Base-by-base conservation (phyloP, 2,797 vertebrate species). In the Phoebastria nigripes region DNA sequence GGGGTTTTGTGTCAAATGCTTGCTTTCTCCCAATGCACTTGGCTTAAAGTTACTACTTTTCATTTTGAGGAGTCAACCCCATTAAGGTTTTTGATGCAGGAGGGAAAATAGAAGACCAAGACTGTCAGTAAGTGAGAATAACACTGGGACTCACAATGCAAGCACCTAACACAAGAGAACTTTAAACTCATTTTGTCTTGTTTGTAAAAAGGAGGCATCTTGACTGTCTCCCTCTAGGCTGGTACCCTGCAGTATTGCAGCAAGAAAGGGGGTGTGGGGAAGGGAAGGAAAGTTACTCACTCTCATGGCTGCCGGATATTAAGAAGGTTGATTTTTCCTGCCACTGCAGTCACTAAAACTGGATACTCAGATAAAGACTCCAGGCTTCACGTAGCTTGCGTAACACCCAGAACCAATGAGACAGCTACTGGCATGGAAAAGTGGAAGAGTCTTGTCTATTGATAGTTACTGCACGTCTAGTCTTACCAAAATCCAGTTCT, bases 351-450 rank as follows among this genome's bases (percentile, higher is more conserved):
- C 49, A 62, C 77, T 79, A 65, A 41, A 79, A 9, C 18, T 11
- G 24, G 35, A 12, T 31, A 17, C 26, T 73, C 24, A 10, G 33
- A 25, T 14, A 37, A 44, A 84, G 81, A 46, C 17, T 44, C n/a
- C 4, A 24, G 73, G 33, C 33, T 55, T 25, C 67, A 16, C 0
- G 0, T 15, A 56, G 41, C 12, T 69, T 67, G 61, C 4, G 2
- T n/a, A 39, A 85, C 47, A n/a, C 41, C 29, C 79, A 82, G 80
- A 71, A 8, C 15, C 29, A 35, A 3, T 0, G 4, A n/a, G 39
- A 47, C 28, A 44, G 37, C 67, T 9, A n/a, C 24, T 22, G 51
- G 21, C 47, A 15, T 5, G 9, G 79, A 37, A 31, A 59, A 54
- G 37, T 3, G 24, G 8, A 44, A 70, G 8, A 47, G 28, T 14